A percentile compares a stretch with the other conserved stretches of the same genome.
These are phyloP conservation scores for Campoplex nolae DNA, from an alignment of 2,888 invertebrate species.

Conservation along the genomic window DNA sequence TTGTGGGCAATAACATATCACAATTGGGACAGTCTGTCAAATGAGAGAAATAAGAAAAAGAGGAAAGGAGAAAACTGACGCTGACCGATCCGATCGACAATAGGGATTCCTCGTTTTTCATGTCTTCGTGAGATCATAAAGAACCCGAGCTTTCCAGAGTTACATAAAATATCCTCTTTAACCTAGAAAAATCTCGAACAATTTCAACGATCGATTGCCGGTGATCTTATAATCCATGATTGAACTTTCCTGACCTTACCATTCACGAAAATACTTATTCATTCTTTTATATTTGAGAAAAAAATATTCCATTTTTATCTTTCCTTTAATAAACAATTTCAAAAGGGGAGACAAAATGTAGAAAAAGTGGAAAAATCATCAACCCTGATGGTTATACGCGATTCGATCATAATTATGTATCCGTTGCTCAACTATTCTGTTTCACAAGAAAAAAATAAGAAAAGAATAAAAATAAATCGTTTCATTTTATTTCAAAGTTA, in stretches of 20 bases:
- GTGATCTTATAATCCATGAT: neutral
- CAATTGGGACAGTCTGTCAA: conserved; percentile 34
- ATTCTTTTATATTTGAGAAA: neutral
- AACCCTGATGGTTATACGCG: neutral
- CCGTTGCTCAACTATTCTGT: neutral
- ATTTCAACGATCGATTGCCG: conserved; percentile 11
- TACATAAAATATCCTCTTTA: conserved; percentile 25
- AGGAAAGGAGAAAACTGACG: neutral
- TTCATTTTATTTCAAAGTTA: neutral
- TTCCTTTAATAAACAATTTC: neutral
- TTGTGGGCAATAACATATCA: conserved; percentile 16
- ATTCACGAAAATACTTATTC: neutral
- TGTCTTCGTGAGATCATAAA: conserved; percentile 14
- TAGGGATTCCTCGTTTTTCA: conserved; percentile 19
- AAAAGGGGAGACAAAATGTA: neutral
- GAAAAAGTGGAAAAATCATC: neutral
- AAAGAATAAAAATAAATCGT: neutral
- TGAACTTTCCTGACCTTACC: neutral
- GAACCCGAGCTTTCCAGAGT: conserved; percentile 20
- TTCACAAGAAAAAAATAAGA: neutral
- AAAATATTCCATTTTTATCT: neutral
- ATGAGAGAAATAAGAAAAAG: conserved; percentile 1
- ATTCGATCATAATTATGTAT: neutral
- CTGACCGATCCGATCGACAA: conserved; percentile 22
- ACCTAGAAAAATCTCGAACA: conserved; percentile 4